A percentile compares a stretch with the other conserved stretches of the same genome.
These are phyloP conservation scores for Clepsis dumicolana DNA, from an alignment of 2,888 invertebrate species.

Conservation along the genomic window DNA sequence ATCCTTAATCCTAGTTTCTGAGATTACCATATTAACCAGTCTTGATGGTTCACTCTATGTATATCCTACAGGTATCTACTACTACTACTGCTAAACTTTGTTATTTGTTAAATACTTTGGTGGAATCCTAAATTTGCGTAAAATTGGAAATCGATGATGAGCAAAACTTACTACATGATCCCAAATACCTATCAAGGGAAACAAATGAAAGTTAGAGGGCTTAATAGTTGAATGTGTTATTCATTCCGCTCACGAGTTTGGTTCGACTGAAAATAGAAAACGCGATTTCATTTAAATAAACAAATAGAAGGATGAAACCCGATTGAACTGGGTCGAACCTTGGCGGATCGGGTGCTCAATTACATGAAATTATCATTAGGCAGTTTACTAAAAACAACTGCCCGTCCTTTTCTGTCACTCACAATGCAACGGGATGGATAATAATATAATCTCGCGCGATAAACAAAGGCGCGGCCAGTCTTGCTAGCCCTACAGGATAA, in stretches of 20 bases:
- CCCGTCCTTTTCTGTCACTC: too few species aligned
- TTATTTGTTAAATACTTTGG: neutral
- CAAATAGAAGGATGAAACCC: conserved; percentile 32
- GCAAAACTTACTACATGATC: conserved; percentile 6
- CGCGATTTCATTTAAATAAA: conserved; percentile 39
- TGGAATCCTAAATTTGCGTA: neutral
- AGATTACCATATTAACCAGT: too few species aligned
- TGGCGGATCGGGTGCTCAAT: conserved; percentile 3
- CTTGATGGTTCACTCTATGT: too few species aligned
- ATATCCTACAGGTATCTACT: too few species aligned
- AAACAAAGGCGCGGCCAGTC: too few species aligned
- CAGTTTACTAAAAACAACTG: neutral
- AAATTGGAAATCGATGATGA: conserved; percentile 3
- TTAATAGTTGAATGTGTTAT: conserved; percentile 32
- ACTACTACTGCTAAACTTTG: too few species aligned
- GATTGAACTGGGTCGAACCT: conserved; percentile 27
- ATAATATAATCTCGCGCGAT: too few species aligned
- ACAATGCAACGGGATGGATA: too few species aligned
- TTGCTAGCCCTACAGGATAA: too few species aligned
- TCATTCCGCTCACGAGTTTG: conserved; percentile 7
- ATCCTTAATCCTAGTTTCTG: too few species aligned
- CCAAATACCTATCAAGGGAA: conserved; percentile 21
- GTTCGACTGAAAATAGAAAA: conserved; percentile 39
- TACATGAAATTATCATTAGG: conserved; percentile 3
- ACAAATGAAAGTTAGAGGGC: conserved; percentile 34